phyloP scores from a whole-genome alignment of 1,140 invertebrate species.

The Diorhabda carinulata region DNA sequence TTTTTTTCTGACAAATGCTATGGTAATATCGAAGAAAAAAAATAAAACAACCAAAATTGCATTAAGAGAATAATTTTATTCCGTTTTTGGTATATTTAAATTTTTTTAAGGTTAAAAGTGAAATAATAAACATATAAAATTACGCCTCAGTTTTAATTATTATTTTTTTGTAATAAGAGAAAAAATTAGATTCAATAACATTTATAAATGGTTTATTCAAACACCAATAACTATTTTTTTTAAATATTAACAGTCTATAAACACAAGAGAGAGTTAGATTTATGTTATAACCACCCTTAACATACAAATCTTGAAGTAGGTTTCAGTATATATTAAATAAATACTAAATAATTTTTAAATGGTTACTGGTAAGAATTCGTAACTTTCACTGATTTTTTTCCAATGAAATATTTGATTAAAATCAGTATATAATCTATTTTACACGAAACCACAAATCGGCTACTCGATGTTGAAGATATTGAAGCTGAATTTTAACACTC shows the following conservation, averaged over 20 bases:
- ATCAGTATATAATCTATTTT: no score
- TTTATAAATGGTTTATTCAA: constrained; percentile 20
- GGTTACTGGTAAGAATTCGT: no score
- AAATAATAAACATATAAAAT: background rate
- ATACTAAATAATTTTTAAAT: no score
- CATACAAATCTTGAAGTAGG: background rate
- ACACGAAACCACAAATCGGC: no score
- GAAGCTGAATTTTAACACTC: no score
- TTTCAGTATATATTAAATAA: background rate
- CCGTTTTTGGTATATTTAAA: constrained; percentile 15
- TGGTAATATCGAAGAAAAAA: no score
- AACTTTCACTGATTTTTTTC: no score
- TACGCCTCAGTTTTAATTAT: constrained; percentile 7
- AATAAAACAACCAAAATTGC: constrained; percentile 22
- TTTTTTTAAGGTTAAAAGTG: background rate
- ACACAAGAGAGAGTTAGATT: constrained; percentile 5
- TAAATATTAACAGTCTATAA: constrained; percentile 7
- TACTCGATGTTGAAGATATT: no score
- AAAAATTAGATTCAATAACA: constrained; percentile 26
- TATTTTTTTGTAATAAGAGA: constrained; percentile 21
- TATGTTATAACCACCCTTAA: constrained; percentile 13
- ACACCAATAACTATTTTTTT: background rate
- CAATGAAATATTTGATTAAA: no score
- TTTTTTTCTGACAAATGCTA: no score
- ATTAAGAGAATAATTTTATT: constrained; percentile 36